Evolutionary conservation across 1,140 invertebrate species (phyloP).

Genomic region (Olivierus martensii): DNA sequence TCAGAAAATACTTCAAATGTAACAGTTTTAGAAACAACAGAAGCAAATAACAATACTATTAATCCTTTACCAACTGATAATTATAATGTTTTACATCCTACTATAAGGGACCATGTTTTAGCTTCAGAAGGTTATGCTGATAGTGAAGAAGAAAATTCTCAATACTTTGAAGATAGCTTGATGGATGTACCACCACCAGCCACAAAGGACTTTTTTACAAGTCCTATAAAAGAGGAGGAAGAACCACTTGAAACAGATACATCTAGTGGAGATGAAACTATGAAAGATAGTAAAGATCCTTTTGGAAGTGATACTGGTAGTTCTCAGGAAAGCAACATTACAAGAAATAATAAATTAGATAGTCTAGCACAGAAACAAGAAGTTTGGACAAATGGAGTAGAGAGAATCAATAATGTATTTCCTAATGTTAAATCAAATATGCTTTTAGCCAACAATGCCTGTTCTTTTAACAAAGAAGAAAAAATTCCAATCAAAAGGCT

Average conservation of each 20-base stretch:
- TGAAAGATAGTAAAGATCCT: constrained; percentile 17
- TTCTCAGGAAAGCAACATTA: constrained; percentile 9
- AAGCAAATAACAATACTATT: constrained; percentile 15
- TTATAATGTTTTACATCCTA: neutral
- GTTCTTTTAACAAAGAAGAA: neutral
- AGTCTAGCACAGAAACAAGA: neutral
- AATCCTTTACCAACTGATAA: constrained; percentile 4
- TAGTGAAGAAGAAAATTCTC: constrained; percentile 18
- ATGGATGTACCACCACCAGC: constrained; percentile 11
- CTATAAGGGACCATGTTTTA: constrained; percentile 11
- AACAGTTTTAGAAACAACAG: constrained; percentile 5
- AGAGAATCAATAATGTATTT: constrained; percentile 16
- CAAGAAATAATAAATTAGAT: constrained; percentile 7
- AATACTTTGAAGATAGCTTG: constrained; percentile 23
- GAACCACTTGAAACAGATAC: constrained; percentile 12
- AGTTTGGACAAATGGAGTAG: neutral
- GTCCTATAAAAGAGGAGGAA: constrained; percentile 23
- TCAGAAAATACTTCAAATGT: no score
- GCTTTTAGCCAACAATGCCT: neutral
- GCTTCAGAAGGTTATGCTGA: neutral
- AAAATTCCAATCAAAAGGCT: neutral
- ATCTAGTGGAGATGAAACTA: constrained; percentile 19
- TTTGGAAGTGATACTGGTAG: constrained; percentile 20
- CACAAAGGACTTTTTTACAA: constrained; percentile 14
- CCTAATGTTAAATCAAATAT: constrained; percentile 12